These are phyloP conservation scores for Aleiodes sp. DNA, from an alignment of 1,140 invertebrate species.

Conservation along the genomic window DNA sequence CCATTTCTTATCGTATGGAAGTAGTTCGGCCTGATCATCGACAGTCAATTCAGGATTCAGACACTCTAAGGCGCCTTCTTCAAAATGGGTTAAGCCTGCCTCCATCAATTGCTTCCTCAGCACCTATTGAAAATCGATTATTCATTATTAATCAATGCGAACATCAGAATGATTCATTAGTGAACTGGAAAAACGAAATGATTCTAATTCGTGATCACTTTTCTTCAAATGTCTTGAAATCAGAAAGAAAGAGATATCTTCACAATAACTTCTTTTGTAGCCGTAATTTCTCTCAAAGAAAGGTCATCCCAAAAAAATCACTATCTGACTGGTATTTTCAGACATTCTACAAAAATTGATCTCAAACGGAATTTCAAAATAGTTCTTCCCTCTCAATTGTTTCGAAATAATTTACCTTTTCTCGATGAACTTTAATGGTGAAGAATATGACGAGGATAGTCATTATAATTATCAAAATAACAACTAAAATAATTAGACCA, in stretches of 20 bases:
- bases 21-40: conserved; percentile 89
- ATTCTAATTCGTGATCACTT: no score
- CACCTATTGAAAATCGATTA: no score
- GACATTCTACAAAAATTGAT: no score
- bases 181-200: conserved; percentile 48
- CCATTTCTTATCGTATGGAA: conserved; percentile 90
- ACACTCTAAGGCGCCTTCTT: conserved; percentile 80
- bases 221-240: no score
- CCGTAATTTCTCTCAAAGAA: no score
- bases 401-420: conserved; percentile 63
- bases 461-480: conserved; percentile 64
- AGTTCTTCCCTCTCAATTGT: no score
- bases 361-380: no score
- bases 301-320: no score
- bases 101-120: conserved; percentile 71
- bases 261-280: no score
- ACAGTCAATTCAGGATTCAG: conserved; percentile 89
- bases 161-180: not conserved
- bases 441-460: conserved; percentile 64
- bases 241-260: no score
- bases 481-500: conserved; percentile 58
- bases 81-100: conserved; percentile 79
- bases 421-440: conserved; percentile 68
- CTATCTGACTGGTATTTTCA: no score
- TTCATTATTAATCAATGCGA: no score